Evolutionary conservation across 1,140 invertebrate species (phyloP), one percentile per base, ranked within the genome.

Genomic region (Notospermus geniculatus): DNA sequence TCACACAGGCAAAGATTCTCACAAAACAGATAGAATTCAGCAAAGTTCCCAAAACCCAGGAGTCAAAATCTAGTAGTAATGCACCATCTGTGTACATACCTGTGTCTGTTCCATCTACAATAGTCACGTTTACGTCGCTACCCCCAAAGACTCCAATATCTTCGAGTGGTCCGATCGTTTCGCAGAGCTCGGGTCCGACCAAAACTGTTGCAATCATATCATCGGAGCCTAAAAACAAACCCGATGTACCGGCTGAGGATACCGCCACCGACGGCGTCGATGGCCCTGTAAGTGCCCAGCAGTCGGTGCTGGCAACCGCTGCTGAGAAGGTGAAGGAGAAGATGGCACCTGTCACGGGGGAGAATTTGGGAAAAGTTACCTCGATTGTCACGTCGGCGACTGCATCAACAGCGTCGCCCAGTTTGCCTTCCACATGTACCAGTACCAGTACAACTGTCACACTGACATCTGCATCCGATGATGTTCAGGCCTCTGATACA

Each of bases 1-100:
- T 61, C 5, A 61, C 59, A 1, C 59, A 61, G 52, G 59, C 59
- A 25, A 61, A 55, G 29, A 61, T 61, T 28, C 52, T 62, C n/a
- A n/a, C 30, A 17, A 62, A 46, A 17, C 45, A 52, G 25, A 2
- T 57, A 22, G 54, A 57, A 23, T n/a, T 62, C 15, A 32, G 36
- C 11, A 62, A 57, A 57, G 19, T 62, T 4, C 53, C 32, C 32
- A 52, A 23, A 22, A 41, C 27, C 15, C 25, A 22, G 11, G 46
- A 13, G 36, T 19, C 2, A 11, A 43, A 13, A 22, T 41, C 46
- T 13, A 39, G 41, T 30, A 19, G 19, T 30, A 25, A 46, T 9
- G 46, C 27, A 13, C 19, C 23, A 9, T 39, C 45, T 22, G 32
- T 19, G 15, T 29, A 19, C 19, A 4, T n/a, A 1, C 29, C 15